Conservation (phyloP, 2,113 vertebrate species). For the Pollimyrus isidori region DNA sequence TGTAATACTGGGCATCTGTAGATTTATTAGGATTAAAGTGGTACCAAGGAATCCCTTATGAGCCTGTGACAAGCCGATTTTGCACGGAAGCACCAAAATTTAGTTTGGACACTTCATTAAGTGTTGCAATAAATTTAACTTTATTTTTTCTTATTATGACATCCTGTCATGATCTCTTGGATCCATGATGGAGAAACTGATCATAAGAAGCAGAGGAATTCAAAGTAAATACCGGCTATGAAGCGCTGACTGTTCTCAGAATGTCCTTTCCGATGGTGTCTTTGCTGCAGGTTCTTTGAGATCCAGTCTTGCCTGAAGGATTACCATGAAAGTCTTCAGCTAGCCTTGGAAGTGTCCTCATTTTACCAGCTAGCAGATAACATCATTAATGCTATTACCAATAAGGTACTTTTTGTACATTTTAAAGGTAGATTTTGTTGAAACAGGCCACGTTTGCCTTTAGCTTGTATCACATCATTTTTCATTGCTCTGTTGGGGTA, state of each 20-base stretch:
- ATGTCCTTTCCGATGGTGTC: neutral
- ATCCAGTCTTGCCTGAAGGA: constrained; percentile 54
- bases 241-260: neutral
- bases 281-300: constrained; percentile 50
- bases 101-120: neutral
- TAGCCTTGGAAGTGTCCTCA: constrained; percentile 59
- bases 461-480: neutral
- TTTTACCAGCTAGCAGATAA: constrained; percentile 60
- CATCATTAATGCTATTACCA: constrained; percentile 45
- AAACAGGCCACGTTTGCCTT: neutral
- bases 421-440: neutral
- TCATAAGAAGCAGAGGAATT: neutral
- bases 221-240: neutral
- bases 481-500: neutral
- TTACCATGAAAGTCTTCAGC: constrained; percentile 55
- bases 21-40: neutral
- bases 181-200: neutral
- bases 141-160: neutral
- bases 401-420: constrained; percentile 42
- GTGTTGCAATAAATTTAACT: neutral
- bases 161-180: neutral
- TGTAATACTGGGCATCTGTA: neutral
- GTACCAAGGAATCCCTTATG: neutral
- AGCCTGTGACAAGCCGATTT: neutral
- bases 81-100: neutral